Conservation (phyloP, 2,888 invertebrate species). For the Tetramorium bicarinatum region DNA sequence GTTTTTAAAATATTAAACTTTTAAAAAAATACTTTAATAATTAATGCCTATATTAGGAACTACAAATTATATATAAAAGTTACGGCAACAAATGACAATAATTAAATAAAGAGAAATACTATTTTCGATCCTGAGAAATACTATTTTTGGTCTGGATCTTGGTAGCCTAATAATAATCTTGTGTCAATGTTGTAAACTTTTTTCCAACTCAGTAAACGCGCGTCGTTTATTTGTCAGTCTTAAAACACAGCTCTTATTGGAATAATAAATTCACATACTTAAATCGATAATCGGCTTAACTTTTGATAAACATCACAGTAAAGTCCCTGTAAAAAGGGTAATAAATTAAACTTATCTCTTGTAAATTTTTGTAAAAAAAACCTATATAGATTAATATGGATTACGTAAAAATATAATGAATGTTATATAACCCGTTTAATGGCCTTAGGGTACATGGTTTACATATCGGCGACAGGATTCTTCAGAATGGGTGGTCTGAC, state of each 20-base stretch:
- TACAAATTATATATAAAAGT: neutral
- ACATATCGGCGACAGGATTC: conserved; percentile 7
- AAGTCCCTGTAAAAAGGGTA: too few species aligned
- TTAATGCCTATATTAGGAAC: neutral
- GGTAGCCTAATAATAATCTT: too few species aligned
- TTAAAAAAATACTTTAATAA: neutral
- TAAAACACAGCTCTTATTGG: too few species aligned
- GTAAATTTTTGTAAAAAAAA: neutral
- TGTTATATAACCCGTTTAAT: neutral
- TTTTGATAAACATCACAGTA: too few species aligned
- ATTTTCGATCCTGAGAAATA: too few species aligned
- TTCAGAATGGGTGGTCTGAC: conserved; percentile 39
- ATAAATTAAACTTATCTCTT: neutral
- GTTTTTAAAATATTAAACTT: neutral
- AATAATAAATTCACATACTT: too few species aligned
- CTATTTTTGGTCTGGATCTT: too few species aligned
- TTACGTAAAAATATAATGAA: conserved; percentile 12
- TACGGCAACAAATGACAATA: neutral
- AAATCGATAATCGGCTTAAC: too few species aligned
- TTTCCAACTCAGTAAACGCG: too few species aligned
- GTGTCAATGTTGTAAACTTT: too few species aligned
- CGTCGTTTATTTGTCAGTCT: too few species aligned
- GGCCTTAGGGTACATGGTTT: neutral
- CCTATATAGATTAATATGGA: conserved; percentile 24
- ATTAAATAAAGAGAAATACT: too few species aligned